phyloP scores from a whole-genome alignment of 1,140 invertebrate species.

The Papilio polytes region DNA sequence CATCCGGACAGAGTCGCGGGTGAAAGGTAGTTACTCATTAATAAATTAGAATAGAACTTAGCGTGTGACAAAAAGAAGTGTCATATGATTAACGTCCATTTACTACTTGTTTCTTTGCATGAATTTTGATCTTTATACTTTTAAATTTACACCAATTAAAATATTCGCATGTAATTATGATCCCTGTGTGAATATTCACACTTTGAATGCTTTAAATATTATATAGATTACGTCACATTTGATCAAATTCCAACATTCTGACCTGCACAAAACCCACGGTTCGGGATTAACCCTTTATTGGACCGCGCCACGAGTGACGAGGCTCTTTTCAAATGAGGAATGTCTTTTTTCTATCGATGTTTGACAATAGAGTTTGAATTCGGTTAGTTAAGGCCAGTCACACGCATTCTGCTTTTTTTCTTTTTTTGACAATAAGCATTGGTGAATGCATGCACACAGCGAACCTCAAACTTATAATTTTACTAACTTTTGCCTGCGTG shows the following conservation, averaged over 20 bases:
- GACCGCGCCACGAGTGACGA: slow-evolving; percentile 34
- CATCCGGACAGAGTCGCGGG: too few species aligned
- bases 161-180: not conserved
- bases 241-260: slow-evolving; percentile 29
- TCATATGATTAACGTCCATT: too few species aligned
- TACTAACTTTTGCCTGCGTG: not conserved
- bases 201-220: slow-evolving; percentile 16
- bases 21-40: too few species aligned
- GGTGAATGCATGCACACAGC: slow-evolving; percentile 31
- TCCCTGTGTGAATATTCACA: not conserved
- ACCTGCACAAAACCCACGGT: slow-evolving; percentile 14
- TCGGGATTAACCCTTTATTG: slow-evolving; percentile 36
- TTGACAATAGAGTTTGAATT: slow-evolving; percentile 42
- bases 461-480: slow-evolving; percentile 15
- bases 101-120: too few species aligned
- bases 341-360: slow-evolving; percentile 38
- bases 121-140: too few species aligned
- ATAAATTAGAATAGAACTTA: too few species aligned
- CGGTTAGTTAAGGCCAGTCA: slow-evolving; percentile 41
- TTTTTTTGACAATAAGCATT: slow-evolving; percentile 41
- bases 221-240: slow-evolving; percentile 21
- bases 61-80: too few species aligned
- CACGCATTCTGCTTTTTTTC: slow-evolving; percentile 35
- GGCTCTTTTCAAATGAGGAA: slow-evolving; percentile 38
- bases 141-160: not conserved